Percentiles rank a stretch among this genome's conserved stretches.
Conservation (phyloP, 2,888 invertebrate genomes). For the Amiota minor region DNA sequence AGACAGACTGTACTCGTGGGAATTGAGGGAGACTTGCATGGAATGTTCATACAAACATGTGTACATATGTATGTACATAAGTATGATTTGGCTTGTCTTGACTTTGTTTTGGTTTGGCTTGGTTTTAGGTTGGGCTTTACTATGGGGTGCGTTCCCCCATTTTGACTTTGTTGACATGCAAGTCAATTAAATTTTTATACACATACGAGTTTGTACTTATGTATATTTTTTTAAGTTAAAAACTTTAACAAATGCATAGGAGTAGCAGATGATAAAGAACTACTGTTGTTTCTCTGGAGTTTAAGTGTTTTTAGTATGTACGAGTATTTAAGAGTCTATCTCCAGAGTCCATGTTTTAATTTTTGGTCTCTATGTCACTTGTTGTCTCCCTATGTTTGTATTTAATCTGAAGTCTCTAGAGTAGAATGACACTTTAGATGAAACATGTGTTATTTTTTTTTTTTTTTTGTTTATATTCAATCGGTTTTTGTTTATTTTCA, state of each 20-base stretch:
- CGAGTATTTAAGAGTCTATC: conserved; percentile 19
- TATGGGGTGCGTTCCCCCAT: conserved; percentile 20
- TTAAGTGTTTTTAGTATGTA: no score
- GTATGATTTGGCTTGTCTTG: background rate
- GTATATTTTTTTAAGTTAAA: conserved; percentile 13
- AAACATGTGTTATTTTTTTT: conserved; percentile 58
- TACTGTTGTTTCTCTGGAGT: no score
- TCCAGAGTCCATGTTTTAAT: background rate
- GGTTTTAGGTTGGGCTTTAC: background rate
- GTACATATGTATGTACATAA: background rate
- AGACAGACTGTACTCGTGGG: no score
- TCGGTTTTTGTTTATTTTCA: conserved; percentile 52
- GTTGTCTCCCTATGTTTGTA: conserved; percentile 26
- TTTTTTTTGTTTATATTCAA: conserved; percentile 30
- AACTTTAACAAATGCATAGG: conserved; percentile 36
- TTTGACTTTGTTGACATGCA: conserved; percentile 56
- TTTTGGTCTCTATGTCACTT: conserved; percentile 25
- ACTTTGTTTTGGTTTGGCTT: background rate
- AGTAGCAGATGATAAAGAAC: no score
- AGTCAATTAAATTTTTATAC: conserved; percentile 60
- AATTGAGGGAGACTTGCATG: no score
- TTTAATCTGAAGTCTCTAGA: background rate
- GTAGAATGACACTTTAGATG: conserved; percentile 34
- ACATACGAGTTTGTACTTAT: background rate
- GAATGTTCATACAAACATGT: no score